Evolutionary conservation across 2,113 vertebrate genomes (phyloP), one percentile per base, ranked within the genome.

Genomic region (Brienomyrus brachyistius): DNA sequence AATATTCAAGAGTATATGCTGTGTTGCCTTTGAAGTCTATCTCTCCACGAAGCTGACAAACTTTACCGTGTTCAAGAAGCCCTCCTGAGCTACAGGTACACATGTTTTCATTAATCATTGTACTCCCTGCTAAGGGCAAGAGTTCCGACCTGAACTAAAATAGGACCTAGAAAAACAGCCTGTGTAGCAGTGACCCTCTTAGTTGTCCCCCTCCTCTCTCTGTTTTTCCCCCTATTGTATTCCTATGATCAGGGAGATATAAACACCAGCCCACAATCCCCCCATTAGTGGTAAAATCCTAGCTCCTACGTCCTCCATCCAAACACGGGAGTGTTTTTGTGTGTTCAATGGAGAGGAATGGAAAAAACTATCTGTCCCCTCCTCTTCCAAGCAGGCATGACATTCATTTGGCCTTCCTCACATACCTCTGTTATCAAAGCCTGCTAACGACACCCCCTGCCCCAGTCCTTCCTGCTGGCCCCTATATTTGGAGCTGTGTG

Each of bases 401-500:
- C 50, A 88, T 35, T 45, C 89, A 80, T 83, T 54, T 52, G 47
- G 54, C 87, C 91, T 91, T 86, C 88, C 88, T 45, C 59, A 77
- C 91, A 87, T 93, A 89, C 90, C 90, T 92, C 48, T 86, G 83
- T 92, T 93, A 93, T 94, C 93, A 90, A 91, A 89, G 85, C 82
- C 90, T 90, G 89, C 90, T 92, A 90, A 50, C 50, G 59, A 88
- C 83, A n/a, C 23, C 87, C 85, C 62, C 62, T 80, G 83, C 85
- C 77, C 43, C 8, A 21, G 56, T 17, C 88, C 86, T 70, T 59
- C 56, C 45, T n/a, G 35, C 88, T 59, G 47, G 54, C n/a, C 90
- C 89, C 92, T 94, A 93, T 94, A 94, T 94, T 92, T 93, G 92
- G 92, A 91, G 84, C 82, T 62, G 87, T 88, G 87, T 77, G 52